Base-by-base conservation (phyloP, 2,888 invertebrate species). In the Pomacea canaliculata region DNA sequence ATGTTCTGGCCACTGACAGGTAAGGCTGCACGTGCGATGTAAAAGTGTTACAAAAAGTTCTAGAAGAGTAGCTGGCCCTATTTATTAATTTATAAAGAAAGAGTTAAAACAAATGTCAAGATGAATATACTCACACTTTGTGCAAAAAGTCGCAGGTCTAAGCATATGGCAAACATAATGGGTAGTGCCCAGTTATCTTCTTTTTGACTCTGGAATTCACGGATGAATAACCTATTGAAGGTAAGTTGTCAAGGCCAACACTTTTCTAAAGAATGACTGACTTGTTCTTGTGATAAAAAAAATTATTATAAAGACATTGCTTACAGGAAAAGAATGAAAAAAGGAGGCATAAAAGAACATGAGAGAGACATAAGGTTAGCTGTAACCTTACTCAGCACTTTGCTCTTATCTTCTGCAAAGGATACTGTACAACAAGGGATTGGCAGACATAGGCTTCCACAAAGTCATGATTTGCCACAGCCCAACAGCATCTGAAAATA, bases 101-200 rank as follows among this genome's bases (percentile, higher is more conserved):
- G 37, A 37, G 0, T 37, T 5, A 5, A 3, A 37, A 37, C 4
- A 37, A 1, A 37, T 37, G 37, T 37, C 0, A 37, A 37, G 37
- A 37, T 37, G 37, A 37, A 7, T 48, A 66, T 73, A 85, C 90
- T 87, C 85, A 92, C 92, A 85, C 88, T 89, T 75, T 89, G 90
- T 23, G 92, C 92, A 83, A 92, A 92, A n/a, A 95, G 92, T 75
- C 99, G 92, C 65, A 99, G 92, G 91, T 99, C 99, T 23, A 97
- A 92, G 86, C 97, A 97, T 19, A 96, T 94, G 0, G 94, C 93
- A 87, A 96, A 96, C 95, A 99, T 96, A 13, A 99, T 93, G 0
- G 97, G 96, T n/a, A 99, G 91, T 83, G 95, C 95, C 99, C 99
- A 99, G 91, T 99, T 99, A 86, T 97, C 97, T 84, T 98, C 98